Evolutionary conservation across 2,797 vertebrate species (phyloP).

Genomic region (Epinephelus malabaricus): DNA sequence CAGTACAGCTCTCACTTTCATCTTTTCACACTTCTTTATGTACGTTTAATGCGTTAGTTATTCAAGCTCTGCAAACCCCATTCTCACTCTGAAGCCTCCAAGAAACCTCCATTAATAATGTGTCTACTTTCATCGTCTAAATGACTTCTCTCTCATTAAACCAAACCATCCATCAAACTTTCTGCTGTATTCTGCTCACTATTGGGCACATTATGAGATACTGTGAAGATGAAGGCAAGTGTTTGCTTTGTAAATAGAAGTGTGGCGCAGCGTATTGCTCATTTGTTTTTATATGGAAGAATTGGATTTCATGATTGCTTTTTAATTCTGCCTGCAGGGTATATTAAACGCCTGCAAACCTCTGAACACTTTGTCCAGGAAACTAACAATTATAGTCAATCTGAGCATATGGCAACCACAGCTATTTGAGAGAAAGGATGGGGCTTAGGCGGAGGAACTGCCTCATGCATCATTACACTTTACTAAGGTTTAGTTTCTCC

Average conservation of each 20-base stretch:
- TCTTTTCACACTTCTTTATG: constrained; percentile 30
- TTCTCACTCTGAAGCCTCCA: constrained; percentile 34
- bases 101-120: constrained; percentile 56
- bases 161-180: constrained; percentile 73
- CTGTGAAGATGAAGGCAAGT: constrained; percentile 62
- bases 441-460: constrained; percentile 74
- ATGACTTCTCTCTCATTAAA: constrained; percentile 73
- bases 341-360: constrained; percentile 88
- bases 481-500: constrained; percentile 44
- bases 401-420: constrained; percentile 81
- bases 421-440: constrained; percentile 82
- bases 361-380: constrained; percentile 83
- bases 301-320: constrained; percentile 87
- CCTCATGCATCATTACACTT: constrained; percentile 54
- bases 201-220: constrained; percentile 35
- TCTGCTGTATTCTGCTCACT: constrained; percentile 50
- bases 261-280: constrained; percentile 50
- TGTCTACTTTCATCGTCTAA: constrained; percentile 61
- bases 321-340: constrained; percentile 86
- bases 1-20: constrained; percentile 14
- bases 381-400: constrained; percentile 89
- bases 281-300: constrained; percentile 83
- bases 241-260: constrained; percentile 81
- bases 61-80: constrained; percentile 21
- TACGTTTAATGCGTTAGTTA: not conserved